Base-by-base conservation (phyloP, 1,140 invertebrate species). In the Caligus rogercresseyi region DNA sequence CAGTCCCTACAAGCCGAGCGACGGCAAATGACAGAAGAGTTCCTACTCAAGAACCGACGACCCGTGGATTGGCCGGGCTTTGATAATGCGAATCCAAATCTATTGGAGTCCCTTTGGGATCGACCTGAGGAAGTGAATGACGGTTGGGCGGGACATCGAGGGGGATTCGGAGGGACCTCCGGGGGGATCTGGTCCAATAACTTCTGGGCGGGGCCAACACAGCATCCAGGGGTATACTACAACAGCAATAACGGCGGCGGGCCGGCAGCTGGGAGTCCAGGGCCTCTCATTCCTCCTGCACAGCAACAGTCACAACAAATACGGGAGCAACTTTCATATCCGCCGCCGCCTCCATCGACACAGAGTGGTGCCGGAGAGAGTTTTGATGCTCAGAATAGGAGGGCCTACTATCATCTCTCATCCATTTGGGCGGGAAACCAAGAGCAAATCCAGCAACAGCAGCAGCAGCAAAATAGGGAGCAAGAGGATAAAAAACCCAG, bases 21-120 rank as follows among this genome's bases (percentile, higher is more conserved):
- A 25, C 15, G 54, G 20, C 54, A 56, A 25, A 56, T 18, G 54
- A 56, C 54, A 1, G 54, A 56, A 56, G 54, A 56, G 20, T 56
- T 56, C 54, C 24, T 56, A 14, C n/a, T 43, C 7, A 43, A 43
- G 31, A 56, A 56, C n/a, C 20, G 2, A n/a, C 54, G 54, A 13
- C 20, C 11, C 14, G 24, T 56, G 15, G 54, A 56, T 21, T 56
- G 54, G 54, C 54, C 54, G 15, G 54, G 54, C 2, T 56, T 56
- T 56, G 54, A 56, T 20, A 20, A 25, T 13, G 24, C n/a, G n/a
- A 20, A 56, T 20, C 24, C 15, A 25, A 25, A 56, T 56, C 24
- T 56, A 21, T 20, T 56, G 54, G 24, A 25, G 11, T 21, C 54
- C 2, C 18, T 56, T n/a, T 56, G 54, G 54, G 54, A 56, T 56